phyloP scores from a whole-genome alignment of 2,888 invertebrate species.

The Diplolepis rosae region DNA sequence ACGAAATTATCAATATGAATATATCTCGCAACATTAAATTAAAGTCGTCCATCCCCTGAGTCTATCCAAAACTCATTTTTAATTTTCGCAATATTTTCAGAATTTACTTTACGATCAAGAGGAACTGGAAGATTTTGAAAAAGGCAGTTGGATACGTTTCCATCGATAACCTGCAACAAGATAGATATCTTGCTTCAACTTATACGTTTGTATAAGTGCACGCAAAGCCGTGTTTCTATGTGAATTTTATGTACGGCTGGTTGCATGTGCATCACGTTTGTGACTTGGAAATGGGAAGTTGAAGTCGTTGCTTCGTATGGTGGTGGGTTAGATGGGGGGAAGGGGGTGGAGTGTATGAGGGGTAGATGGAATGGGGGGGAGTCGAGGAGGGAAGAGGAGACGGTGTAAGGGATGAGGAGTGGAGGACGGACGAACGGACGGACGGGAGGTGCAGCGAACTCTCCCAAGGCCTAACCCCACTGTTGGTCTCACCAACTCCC shows the following conservation, averaged over 20 bases:
- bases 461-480: conserved; percentile 70
- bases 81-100: neutral
- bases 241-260: conserved; percentile 45
- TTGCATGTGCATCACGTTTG: conserved; percentile 59
- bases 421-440: conserved; percentile 60
- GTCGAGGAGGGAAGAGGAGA: neutral
- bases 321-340: conserved; percentile 30
- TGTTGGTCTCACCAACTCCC: conserved; percentile 44
- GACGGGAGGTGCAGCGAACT: conserved; percentile 73
- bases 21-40: too few relatives aligned
- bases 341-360: conserved; percentile 35
- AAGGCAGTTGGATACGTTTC: conserved; percentile 46
- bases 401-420: conserved; percentile 38
- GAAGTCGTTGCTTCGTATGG: conserved; percentile 49
- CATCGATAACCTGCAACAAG: conserved; percentile 47
- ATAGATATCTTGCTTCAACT: conserved; percentile 29
- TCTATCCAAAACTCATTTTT: neutral
- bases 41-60: too few relatives aligned
- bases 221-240: conserved; percentile 43
- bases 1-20: too few relatives aligned
- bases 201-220: conserved; percentile 37
- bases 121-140: conserved; percentile 37
- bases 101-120: neutral
- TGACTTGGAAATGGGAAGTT: conserved; percentile 70
- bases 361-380: conserved; percentile 28